These are phyloP conservation scores for Sisor rabdophorus DNA, from an alignment of 2,113 vertebrate species.

Conservation along the genomic window DNA sequence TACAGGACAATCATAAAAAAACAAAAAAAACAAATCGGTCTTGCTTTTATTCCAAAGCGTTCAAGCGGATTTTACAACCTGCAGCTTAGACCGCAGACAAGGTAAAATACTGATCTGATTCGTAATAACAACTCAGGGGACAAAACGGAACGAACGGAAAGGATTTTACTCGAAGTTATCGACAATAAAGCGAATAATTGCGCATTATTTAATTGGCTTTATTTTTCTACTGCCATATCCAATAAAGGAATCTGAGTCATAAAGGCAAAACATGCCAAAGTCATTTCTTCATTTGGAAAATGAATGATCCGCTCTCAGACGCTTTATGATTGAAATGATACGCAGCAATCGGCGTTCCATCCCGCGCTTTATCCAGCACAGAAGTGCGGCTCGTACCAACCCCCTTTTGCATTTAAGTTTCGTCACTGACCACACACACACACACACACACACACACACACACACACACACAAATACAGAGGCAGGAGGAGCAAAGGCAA, in stretches of 20 bases:
- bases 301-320: background rate
- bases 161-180: background rate
- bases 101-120: background rate
- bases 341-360: background rate
- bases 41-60: constrained; percentile 13
- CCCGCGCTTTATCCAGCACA: constrained; percentile 7
- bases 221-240: background rate
- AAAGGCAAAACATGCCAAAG: background rate
- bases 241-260: background rate
- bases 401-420: constrained; percentile 65
- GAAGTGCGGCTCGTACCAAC: constrained; percentile 37
- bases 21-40: background rate
- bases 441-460: constrained; percentile 22
- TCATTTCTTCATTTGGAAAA: background rate
- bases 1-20: background rate
- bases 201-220: background rate
- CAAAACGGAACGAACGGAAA: background rate
- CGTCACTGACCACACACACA: constrained; percentile 49
- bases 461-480: background rate
- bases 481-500: constrained; percentile 14
- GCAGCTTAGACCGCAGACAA: background rate
- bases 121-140: background rate
- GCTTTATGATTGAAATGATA: background rate
- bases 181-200: too few relatives aligned
- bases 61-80: constrained; percentile 4